Conservation (phyloP, 2,113 vertebrate genomes). For the Dasyornis broadbenti region DNA sequence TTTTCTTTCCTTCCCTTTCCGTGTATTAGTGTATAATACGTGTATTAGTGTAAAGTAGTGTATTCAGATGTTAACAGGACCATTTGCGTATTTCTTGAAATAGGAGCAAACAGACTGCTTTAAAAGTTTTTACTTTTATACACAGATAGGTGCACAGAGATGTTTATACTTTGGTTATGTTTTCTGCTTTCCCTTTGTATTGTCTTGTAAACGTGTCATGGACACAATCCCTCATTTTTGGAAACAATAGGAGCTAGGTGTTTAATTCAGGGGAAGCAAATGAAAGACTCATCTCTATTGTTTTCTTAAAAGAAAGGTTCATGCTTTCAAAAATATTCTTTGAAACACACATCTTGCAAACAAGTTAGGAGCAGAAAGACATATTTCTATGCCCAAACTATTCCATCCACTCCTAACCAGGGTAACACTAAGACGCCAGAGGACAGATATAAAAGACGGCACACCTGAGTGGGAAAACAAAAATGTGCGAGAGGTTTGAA, state of each 20-base stretch:
- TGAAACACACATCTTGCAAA: not conserved
- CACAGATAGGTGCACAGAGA: not conserved
- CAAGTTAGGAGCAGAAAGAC: not conserved
- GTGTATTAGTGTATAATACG: too few species aligned
- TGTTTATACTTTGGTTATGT: slow-evolving; percentile 34
- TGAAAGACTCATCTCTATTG: not conserved
- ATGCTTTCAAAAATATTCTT: not conserved
- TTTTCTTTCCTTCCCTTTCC: not conserved
- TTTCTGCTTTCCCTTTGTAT: slow-evolving; percentile 29
- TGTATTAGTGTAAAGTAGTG: too few species aligned
- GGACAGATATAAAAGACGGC: not conserved
- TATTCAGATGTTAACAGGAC: not conserved
- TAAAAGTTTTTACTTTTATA: slow-evolving; percentile 18
- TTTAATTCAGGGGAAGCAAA: not conserved
- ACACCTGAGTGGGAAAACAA: not conserved
- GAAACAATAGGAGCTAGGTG: slow-evolving; percentile 21
- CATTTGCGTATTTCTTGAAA: not conserved
- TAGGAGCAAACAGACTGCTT: not conserved
- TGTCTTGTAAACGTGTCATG: slow-evolving; percentile 25
- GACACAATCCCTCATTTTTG: not conserved
- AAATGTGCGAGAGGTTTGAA: not conserved
- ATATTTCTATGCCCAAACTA: not conserved
- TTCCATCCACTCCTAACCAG: not conserved
- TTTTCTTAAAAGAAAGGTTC: not conserved
- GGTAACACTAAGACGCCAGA: not conserved